phyloP scores from a whole-genome alignment of 2,888 invertebrate species.

The Temnothorax unifasciatus region DNA sequence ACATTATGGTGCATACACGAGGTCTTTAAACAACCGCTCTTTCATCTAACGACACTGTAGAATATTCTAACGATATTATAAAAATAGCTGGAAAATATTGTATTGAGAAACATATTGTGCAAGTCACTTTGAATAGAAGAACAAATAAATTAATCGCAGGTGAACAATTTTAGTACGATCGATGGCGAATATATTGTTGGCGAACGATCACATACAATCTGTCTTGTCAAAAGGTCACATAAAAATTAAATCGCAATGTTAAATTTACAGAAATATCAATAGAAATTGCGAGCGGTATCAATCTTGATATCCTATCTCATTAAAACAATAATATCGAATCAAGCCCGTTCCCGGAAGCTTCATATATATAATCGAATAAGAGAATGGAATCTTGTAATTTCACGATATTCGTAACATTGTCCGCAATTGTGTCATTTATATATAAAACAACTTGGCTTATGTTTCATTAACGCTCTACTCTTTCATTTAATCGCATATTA shows the following conservation, averaged over 20 bases:
- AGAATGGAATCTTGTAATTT: not conserved
- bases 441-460: not conserved
- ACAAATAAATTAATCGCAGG: not conserved
- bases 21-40: not conserved
- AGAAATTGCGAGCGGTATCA: not conserved
- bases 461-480: not conserved
- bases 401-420: not conserved
- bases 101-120: not conserved
- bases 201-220: not conserved
- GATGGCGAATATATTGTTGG: not conserved
- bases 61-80: not conserved
- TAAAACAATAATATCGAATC: conserved; percentile 19
- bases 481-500: not conserved
- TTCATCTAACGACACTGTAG: not conserved
- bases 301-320: not conserved
- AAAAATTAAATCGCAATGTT: conserved; percentile 3
- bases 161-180: not conserved
- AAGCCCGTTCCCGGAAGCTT: not conserved
- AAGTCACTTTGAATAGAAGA: not conserved
- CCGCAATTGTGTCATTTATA: not conserved
- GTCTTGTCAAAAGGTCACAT: not conserved
- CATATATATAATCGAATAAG: not conserved
- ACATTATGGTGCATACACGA: not conserved
- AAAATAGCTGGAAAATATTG: not conserved
- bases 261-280: not conserved